These are phyloP conservation scores for Hyaena hyaena DNA, from an alignment of 2,113 vertebrate genomes.

Conservation along the genomic window DNA sequence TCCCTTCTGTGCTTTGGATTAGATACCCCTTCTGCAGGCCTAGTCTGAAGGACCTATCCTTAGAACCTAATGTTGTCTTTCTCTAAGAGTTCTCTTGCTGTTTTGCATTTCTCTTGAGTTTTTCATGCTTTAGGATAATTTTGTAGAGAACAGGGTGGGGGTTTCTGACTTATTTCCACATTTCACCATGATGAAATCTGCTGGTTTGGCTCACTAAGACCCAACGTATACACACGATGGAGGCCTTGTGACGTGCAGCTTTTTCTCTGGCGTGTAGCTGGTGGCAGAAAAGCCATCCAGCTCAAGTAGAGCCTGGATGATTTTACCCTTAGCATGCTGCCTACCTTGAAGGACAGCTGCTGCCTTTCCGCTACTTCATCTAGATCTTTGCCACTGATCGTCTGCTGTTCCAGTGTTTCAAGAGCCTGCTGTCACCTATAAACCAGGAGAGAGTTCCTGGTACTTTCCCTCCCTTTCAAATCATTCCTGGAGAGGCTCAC, in stretches of 20 bases:
- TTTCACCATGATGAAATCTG: background rate
- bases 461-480: background rate
- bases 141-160: constrained; percentile 1
- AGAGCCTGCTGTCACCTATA: background rate
- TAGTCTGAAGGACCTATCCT: background rate
- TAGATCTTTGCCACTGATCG: background rate
- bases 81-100: background rate
- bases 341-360: background rate
- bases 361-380: background rate
- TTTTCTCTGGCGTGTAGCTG: background rate
- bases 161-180: constrained; percentile 26
- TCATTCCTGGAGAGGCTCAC: background rate
- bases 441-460: background rate
- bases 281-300: background rate
- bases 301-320: background rate
- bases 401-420: background rate
- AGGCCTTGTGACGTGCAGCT: background rate
- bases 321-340: background rate
- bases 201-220: background rate
- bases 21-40: background rate
- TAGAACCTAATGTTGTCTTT: background rate
- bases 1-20: background rate
- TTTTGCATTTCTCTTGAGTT: background rate
- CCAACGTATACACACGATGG: background rate
- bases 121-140: constrained; percentile 5